These are phyloP conservation scores for Caretta caretta DNA, from an alignment of 2,113 vertebrate genomes.

Conservation along the genomic window DNA sequence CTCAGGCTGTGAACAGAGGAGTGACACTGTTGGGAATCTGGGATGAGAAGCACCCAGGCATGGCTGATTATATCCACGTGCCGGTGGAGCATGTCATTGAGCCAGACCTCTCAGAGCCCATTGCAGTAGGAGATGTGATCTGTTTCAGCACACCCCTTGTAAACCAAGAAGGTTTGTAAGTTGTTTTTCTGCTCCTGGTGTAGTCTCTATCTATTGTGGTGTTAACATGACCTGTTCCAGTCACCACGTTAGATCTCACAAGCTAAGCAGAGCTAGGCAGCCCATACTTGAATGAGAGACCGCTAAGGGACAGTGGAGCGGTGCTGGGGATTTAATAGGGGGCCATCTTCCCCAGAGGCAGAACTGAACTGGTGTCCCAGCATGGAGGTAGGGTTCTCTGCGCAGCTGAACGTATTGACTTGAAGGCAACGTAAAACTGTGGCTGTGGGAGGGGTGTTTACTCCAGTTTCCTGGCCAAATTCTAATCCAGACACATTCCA, in stretches of 20 bases:
- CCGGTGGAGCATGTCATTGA: constrained; percentile 75
- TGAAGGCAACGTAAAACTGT: not conserved
- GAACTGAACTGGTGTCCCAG: not conserved
- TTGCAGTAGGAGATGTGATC: constrained; percentile 76
- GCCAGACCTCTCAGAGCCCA: constrained; percentile 43
- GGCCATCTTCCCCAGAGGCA: too few species aligned
- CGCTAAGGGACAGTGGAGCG: not conserved
- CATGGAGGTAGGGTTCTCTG: not conserved
- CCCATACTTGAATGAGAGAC: not conserved
- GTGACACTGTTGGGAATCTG: constrained; percentile 75
- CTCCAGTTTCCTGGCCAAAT: not conserved
- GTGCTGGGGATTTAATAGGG: not conserved
- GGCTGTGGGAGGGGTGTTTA: not conserved
- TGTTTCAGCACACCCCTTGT: constrained; percentile 78
- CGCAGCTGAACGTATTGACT: not conserved
- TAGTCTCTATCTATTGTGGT: not conserved
- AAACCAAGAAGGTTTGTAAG: constrained; percentile 64
- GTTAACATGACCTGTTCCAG: not conserved
- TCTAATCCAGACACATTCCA: not conserved
- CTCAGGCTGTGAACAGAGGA: constrained; percentile 76
- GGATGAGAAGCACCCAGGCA: constrained; percentile 70
- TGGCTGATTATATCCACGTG: constrained; percentile 78
- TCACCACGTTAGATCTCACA: not conserved
- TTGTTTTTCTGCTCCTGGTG: not conserved
- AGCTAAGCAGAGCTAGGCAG: not conserved